Conservation (phyloP, 2,113 vertebrate species). For the Phaetusa simplex region DNA sequence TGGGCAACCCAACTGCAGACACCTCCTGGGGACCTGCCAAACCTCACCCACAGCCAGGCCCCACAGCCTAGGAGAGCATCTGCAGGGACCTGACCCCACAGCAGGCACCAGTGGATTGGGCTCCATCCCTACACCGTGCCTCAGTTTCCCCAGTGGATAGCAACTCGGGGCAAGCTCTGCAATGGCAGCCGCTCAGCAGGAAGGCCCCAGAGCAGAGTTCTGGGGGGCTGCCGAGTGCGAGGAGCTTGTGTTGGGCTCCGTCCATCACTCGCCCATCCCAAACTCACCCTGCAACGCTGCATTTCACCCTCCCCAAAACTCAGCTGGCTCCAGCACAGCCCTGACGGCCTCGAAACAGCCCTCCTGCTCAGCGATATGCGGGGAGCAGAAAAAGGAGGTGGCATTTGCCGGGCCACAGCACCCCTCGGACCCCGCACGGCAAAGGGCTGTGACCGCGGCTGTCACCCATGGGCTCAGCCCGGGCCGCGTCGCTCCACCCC, state of each 20-base stretch:
- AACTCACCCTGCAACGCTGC: background rate
- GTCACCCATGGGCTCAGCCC: background rate
- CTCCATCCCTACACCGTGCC: background rate
- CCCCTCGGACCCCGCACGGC: rapidly evolving
- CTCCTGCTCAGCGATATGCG: rapidly evolving
- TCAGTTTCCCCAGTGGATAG: background rate
- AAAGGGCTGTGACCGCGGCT: background rate
- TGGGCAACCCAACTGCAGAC: background rate
- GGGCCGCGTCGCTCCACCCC: background rate
- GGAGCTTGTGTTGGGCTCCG: background rate
- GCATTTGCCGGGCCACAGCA: background rate
- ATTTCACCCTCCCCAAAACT: background rate
- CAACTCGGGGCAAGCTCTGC: background rate
- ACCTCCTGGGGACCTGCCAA: background rate
- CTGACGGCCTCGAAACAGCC: rapidly evolving
- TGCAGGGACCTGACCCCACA: background rate
- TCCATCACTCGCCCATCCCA: background rate
- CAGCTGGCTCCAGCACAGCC: too few relatives aligned
- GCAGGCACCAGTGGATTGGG: background rate
- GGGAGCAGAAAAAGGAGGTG: background rate
- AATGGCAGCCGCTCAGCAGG: rapidly evolving
- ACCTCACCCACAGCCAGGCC: background rate
- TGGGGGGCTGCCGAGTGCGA: rapidly evolving
- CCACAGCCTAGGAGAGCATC: background rate
- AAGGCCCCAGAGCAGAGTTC: background rate